phyloP scores from a whole-genome alignment of 2,888 invertebrate genomes.

The Drosophila falleni region DNA sequence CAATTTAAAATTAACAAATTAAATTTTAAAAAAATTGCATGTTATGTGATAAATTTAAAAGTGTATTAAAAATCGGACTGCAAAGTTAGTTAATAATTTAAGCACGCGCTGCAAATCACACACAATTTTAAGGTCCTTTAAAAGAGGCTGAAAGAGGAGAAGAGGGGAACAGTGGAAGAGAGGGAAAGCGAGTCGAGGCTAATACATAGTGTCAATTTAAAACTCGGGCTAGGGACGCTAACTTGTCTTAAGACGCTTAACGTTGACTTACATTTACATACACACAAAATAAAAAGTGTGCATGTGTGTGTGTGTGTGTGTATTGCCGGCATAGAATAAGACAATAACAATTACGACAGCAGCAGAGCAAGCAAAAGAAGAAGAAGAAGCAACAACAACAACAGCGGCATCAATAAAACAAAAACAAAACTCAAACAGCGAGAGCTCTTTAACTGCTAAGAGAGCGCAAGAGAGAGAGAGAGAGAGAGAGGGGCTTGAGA shows the following conservation, averaged over 20 bases:
- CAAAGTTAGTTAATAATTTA: conserved; percentile 66
- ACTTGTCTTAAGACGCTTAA: conserved; percentile 53
- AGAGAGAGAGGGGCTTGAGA: conserved; percentile 12
- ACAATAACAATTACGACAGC: conserved; percentile 70
- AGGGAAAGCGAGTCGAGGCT: background rate
- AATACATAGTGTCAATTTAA: conserved; percentile 30
- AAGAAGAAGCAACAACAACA: background rate
- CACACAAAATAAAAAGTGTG: background rate
- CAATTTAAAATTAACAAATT: no score
- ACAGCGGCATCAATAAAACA: conserved; percentile 43
- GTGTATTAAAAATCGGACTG: conserved; percentile 16
- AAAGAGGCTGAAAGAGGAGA: background rate
- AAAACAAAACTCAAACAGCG: conserved; percentile 36
- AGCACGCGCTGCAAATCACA: conserved; percentile 62
- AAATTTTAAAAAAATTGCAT: no score
- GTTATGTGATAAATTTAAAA: background rate
- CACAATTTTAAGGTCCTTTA: conserved; percentile 33
- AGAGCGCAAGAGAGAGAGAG: conserved; percentile 6
- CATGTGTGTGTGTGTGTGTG: conserved; percentile 11
- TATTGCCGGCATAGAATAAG: conserved; percentile 65
- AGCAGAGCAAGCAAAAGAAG: conserved; percentile 20
- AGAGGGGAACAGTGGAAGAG: background rate
- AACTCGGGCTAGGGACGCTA: conserved; percentile 32
- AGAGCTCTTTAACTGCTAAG: background rate
- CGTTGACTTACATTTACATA: conserved; percentile 68